A percentile compares a stretch with the other conserved stretches of the same genome.
Evolutionary conservation across 2,797 vertebrate species (phyloP).

Genomic region (Botia almorhae): DNA sequence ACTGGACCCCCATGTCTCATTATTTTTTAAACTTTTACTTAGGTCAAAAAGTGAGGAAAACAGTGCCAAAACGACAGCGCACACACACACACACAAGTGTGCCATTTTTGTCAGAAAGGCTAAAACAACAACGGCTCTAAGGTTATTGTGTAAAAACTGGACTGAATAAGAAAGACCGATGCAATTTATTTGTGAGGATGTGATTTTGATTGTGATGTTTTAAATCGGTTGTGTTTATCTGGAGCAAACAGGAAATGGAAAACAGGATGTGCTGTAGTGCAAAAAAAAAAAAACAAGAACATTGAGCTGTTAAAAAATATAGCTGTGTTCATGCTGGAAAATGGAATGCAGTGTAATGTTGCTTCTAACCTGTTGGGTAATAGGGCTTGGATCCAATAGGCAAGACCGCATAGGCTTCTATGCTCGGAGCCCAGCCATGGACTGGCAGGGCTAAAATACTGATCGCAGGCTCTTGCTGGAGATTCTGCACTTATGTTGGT

Average conservation of each 20-base stretch:
- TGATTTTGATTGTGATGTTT: constrained; percentile 1
- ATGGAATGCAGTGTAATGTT: constrained; percentile 42
- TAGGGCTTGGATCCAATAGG: constrained; percentile 49
- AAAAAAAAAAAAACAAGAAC: background rate
- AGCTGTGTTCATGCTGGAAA: constrained; percentile 48
- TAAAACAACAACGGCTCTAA: constrained; percentile 19
- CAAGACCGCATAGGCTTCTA: constrained; percentile 38
- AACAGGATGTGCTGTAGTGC: background rate
- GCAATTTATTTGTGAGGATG: constrained; percentile 9
- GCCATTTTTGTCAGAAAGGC: constrained; percentile 14
- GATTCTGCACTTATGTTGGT: constrained; percentile 33
- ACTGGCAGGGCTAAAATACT: constrained; percentile 25
- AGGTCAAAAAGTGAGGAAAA: background rate
- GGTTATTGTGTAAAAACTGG: constrained; percentile 28
- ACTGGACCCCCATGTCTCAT: constrained; percentile 29
- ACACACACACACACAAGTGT: background rate
- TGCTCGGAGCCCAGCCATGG: constrained; percentile 36
- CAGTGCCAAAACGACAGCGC: background rate
- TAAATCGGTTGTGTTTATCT: constrained; percentile 30
- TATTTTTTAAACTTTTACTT: constrained; percentile 12
- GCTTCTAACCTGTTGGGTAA: constrained; percentile 38
- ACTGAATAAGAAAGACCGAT: background rate
- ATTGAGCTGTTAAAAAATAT: constrained; percentile 21
- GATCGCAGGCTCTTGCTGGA: constrained; percentile 38
- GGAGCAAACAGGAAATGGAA: constrained; percentile 32